Base-by-base conservation (phyloP, 2,113 vertebrate genomes). In the Microtus richardsoni region DNA sequence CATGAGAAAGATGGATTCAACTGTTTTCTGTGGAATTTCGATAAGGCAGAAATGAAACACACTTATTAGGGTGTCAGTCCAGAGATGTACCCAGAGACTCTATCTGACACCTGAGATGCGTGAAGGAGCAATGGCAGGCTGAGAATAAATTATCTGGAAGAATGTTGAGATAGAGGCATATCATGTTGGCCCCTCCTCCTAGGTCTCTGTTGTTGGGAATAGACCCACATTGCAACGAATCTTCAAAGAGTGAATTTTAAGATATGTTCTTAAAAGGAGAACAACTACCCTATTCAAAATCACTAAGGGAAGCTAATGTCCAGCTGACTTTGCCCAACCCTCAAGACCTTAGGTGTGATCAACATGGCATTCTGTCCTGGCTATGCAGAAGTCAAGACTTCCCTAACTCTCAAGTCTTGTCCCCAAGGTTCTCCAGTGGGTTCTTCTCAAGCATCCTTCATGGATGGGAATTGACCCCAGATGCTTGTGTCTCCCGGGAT, bases 21-120 rank as follows among this genome's bases (percentile, higher is more conserved):
- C 36, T 7, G 93, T 89, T 91, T 54, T 79, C 93, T 73, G 83
- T 92, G 60, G 86, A 94, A 62, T 39, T 88, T 95, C 89, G 93
- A 96, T 78, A 90, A 49, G 22, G 52, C 73, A 77, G 77, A 96
- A 73, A 91, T 96, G 75, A 96, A 88, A 97, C 92, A 47, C 54
- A 71, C 36, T 84, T 36, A 39, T 79, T 64, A 36, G 36, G 83
- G 62, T 89, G 7, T 0, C 68, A 47, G 71, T 82, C 91, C 30
- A 6, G 10, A 68, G 41, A 16, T 49, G 21, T 39, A 22, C n/a
- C n/a, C 60, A 44, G 58, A 77, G 58, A 24, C 33, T 21, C 5
- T 2, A 3, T 41, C 91, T 91, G 58, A 49, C 74, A 33, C 3
- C 39, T n/a, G 58, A 62, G 44, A 78, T 22, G 22, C 22, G 0